Conservation (phyloP, 2,888 invertebrate species). For the Drosophila niveifrons region DNA sequence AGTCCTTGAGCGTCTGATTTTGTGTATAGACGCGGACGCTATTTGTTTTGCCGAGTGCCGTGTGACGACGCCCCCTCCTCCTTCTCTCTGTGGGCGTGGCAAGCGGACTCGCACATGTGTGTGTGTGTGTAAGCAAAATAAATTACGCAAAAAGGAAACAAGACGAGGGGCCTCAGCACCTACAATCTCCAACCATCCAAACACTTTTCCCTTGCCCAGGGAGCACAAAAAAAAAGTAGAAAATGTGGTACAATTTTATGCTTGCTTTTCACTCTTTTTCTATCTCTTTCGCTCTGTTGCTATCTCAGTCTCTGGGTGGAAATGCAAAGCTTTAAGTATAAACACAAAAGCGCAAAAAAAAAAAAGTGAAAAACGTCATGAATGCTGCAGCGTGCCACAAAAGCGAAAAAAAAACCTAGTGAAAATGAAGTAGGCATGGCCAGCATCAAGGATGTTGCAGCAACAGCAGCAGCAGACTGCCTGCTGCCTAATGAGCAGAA, state of each 20-base stretch:
- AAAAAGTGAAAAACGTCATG: slow-evolving; percentile 35
- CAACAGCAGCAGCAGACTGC: neutral
- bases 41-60: slow-evolving; percentile 70
- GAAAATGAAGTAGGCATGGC: slow-evolving; percentile 29
- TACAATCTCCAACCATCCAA: neutral
- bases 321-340: neutral
- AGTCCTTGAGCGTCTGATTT: slow-evolving; percentile 84
- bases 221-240: neutral
- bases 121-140: slow-evolving; percentile 45
- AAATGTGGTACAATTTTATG: slow-evolving; percentile 31
- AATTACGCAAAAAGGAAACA: slow-evolving; percentile 62
- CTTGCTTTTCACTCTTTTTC: slow-evolving; percentile 7
- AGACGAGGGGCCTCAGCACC: slow-evolving; percentile 28
- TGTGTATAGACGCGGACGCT: slow-evolving; percentile 79
- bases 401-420: slow-evolving; percentile 10
- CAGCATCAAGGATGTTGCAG: slow-evolving; percentile 8
- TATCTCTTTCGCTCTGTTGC: neutral
- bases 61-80: slow-evolving; percentile 7
- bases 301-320: neutral
- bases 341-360: slow-evolving; percentile 70
- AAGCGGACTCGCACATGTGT: slow-evolving; percentile 10
- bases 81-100: slow-evolving; percentile 37
- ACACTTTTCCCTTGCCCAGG: neutral
- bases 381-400: slow-evolving; percentile 31
- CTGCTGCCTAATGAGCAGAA: slow-evolving; percentile 32